A percentile compares a stretch with the other conserved stretches of the same genome.
Evolutionary conservation across 1,140 invertebrate genomes (phyloP).

Genomic region (Rhyacophila brunnea): DNA sequence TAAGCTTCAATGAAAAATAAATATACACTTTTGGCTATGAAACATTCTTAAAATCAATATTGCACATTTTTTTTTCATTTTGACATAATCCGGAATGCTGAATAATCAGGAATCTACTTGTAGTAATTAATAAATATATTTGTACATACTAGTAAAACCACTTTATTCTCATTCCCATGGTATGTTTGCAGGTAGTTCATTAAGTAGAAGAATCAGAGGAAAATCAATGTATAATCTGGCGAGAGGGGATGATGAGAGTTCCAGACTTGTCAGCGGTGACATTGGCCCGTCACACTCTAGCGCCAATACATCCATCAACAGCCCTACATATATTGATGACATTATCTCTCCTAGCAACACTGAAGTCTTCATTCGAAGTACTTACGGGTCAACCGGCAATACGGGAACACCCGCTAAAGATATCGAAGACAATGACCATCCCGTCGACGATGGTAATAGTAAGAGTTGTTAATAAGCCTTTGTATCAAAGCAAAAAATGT

Average conservation of each 20-base stretch:
- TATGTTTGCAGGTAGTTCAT: slow-evolving; percentile 63
- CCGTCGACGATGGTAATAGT: slow-evolving; percentile 3
- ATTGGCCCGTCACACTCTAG: slow-evolving; percentile 43
- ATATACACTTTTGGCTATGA: too few relatives aligned
- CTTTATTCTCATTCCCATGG: too few relatives aligned
- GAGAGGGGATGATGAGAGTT: slow-evolving; percentile 59
- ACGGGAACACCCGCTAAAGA: slow-evolving; percentile 14
- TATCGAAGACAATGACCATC: slow-evolving; percentile 5
- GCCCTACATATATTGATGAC: slow-evolving; percentile 25
- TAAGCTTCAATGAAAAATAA: too few relatives aligned
- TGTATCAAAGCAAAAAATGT: slow-evolving; percentile 5
- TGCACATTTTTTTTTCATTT: too few relatives aligned
- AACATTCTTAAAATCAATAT: too few relatives aligned
- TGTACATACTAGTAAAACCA: too few relatives aligned
- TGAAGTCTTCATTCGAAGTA: slow-evolving; percentile 25
- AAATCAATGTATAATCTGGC: slow-evolving; percentile 69
- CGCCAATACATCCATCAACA: slow-evolving; percentile 42
- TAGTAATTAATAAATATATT: too few relatives aligned
- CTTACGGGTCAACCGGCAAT: slow-evolving; percentile 31
- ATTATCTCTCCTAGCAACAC: slow-evolving; percentile 8
- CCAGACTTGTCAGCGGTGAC: slow-evolving; percentile 45
- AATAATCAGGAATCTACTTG: too few relatives aligned
- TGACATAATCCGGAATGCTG: too few relatives aligned
- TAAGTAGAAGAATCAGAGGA: slow-evolving; percentile 70
- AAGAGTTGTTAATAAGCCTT: slow-evolving; percentile 27